Evolutionary conservation across 2,797 vertebrate species (phyloP), one percentile per base, ranked within the genome.

Genomic region (Florisuga fusca): DNA sequence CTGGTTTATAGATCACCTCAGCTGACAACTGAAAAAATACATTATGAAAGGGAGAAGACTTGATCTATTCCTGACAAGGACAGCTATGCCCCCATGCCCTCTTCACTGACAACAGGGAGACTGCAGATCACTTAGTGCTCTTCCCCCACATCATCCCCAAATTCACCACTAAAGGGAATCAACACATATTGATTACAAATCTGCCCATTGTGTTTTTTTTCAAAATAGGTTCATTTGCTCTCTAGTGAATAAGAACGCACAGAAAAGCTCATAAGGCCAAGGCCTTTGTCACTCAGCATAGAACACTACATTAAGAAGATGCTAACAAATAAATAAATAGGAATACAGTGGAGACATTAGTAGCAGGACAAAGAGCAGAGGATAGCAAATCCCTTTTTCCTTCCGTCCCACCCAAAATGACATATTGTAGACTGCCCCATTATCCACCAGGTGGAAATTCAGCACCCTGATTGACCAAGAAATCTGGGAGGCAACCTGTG

Each of bases 401-500:
- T 3, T 3, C 46, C 29, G 19, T 34, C 29, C 9, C 14, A 27
- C 15, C 13, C 33, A 31, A n/a, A 72, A 16, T 1, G 23, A 41
- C 81, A 45, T 15, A 16, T 3, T 1, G 2, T 1, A 62, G 34
- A 45, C 1, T 12, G 18, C 12, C 27, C 41, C 21, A 2, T 15
- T 18, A 21, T 1, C 59, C 22, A 36, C 23, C n/a, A 4, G 26
- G 53, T 82, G 38, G 55, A 62, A 36, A 48, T 9, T 22, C 34
- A 50, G 76, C n/a, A 2, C 7, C 62, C 55, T 6, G 6, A 68
- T 73, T 59, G 19, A 76, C 21, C n/a, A 17, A 46, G 0, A 33
- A 15, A 64, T 20, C 10, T 20, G 4, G 33, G 0, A 33, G n/a
- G 17, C 23, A 59, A 20, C 27, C 66, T 3, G 55, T 0, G 23